Evolutionary conservation across 2,888 invertebrate genomes (phyloP).

Genomic region (Cecidostiba fungosa): DNA sequence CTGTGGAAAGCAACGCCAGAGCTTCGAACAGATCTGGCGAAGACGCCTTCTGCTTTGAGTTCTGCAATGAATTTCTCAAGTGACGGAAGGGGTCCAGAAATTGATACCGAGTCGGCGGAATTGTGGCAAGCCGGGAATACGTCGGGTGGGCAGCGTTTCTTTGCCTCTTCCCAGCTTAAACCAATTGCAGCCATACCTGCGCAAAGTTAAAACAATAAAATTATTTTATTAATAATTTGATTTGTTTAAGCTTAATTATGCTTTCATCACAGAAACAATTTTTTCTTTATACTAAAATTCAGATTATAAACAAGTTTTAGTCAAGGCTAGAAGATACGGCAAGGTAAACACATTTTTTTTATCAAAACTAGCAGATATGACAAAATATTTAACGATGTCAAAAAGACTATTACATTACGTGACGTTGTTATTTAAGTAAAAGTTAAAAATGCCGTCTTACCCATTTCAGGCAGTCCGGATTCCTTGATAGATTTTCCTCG

Average conservation of each 20-base stretch:
- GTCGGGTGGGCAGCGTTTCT: slow-evolving; percentile 87
- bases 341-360: no score
- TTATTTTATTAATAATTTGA: neutral
- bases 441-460: slow-evolving; percentile 17
- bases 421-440: neutral
- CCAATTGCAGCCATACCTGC: slow-evolving; percentile 94
- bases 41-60: slow-evolving; percentile 88
- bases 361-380: no score
- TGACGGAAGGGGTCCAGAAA: slow-evolving; percentile 91
- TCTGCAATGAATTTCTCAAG: slow-evolving; percentile 87
- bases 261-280: neutral
- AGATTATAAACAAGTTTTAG: neutral
- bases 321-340: neutral
- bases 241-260: neutral
- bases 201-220: neutral
- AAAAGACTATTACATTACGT: no score
- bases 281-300: neutral
- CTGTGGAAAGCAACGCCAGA: slow-evolving; percentile 97
- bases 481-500: slow-evolving; percentile 92
- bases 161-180: slow-evolving; percentile 92
- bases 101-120: slow-evolving; percentile 94
- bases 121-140: slow-evolving; percentile 97
- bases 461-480: slow-evolving; percentile 82
- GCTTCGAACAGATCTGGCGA: slow-evolving; percentile 92
- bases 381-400: no score